phyloP scores from a whole-genome alignment of 2,888 invertebrate genomes.

The Andrena haemorrhoa region DNA sequence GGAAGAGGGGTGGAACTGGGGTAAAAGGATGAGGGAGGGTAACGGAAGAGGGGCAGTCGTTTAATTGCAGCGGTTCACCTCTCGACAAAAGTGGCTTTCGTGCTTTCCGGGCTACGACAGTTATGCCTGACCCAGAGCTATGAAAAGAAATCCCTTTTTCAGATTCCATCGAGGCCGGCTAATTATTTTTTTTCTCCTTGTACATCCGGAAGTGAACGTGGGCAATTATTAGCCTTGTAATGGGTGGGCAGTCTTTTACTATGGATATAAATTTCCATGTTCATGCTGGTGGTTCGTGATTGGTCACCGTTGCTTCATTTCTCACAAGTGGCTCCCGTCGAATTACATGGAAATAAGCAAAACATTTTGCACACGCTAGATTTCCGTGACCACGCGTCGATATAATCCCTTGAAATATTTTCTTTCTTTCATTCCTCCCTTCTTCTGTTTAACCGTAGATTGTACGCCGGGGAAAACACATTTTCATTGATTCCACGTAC shows the following conservation, averaged over 20 bases:
- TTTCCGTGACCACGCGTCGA: no score
- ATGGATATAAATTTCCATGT: background rate
- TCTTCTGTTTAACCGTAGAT: no score
- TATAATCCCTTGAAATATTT: background rate
- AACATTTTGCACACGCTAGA: no score
- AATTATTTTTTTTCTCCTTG: slow-evolving; percentile 55
- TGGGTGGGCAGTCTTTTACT: background rate
- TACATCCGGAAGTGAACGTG: slow-evolving; percentile 38
- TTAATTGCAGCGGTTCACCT: slow-evolving; percentile 73
- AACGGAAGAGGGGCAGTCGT: slow-evolving; percentile 53
- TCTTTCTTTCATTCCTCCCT: no score
- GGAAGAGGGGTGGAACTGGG: slow-evolving; percentile 12
- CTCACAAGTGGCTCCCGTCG: background rate
- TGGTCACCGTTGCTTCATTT: background rate
- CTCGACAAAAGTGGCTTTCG: slow-evolving; percentile 67
- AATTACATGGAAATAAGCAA: background rate
- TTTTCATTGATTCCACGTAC: no score
- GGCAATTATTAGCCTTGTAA: slow-evolving; percentile 56
- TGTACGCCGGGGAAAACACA: no score
- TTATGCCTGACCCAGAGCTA: slow-evolving; percentile 51
- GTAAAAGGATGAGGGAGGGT: slow-evolving; percentile 24
- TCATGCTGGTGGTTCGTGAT: background rate
- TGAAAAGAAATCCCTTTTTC: slow-evolving; percentile 49
- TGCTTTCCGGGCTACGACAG: slow-evolving; percentile 58
- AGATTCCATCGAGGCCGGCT: slow-evolving; percentile 58